phyloP scores from a whole-genome alignment of 2,113 vertebrate species.

The Podocnemis expansa region DNA sequence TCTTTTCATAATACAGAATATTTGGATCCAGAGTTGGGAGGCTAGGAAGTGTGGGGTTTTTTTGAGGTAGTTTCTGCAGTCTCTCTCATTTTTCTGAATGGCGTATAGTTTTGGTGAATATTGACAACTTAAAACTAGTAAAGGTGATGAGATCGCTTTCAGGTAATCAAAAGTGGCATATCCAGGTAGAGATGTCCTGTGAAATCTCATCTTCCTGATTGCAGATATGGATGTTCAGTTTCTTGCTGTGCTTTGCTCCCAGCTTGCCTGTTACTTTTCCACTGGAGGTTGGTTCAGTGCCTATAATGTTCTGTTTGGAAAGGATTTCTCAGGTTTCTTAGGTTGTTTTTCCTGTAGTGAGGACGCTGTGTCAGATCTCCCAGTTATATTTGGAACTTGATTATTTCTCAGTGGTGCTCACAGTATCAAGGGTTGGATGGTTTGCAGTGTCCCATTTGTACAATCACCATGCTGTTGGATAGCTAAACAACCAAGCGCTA shows the following conservation, averaged over 20 bases:
- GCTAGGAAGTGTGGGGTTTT: too few relatives aligned
- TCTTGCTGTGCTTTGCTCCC: not conserved
- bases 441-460: not conserved
- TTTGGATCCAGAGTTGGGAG: too few relatives aligned
- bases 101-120: too few relatives aligned
- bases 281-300: fast-evolving
- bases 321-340: not conserved
- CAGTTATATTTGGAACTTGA: fast-evolving
- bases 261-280: not conserved
- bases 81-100: too few relatives aligned
- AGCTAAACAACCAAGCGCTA: too few relatives aligned
- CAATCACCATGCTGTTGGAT: not conserved
- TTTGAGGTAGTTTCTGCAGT: too few relatives aligned
- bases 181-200: too few relatives aligned
- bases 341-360: not conserved
- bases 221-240: not conserved
- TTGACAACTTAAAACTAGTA: too few relatives aligned
- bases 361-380: not conserved
- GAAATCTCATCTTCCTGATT: not conserved
- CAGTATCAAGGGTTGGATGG: not conserved
- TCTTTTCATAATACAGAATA: too few relatives aligned
- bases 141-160: too few relatives aligned
- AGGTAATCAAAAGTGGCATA: too few relatives aligned
- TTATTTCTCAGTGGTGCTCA: not conserved
- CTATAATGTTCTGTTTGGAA: not conserved